Evolutionary conservation across 2,888 invertebrate species (phyloP).

Genomic region (Tipula lateralis): DNA sequence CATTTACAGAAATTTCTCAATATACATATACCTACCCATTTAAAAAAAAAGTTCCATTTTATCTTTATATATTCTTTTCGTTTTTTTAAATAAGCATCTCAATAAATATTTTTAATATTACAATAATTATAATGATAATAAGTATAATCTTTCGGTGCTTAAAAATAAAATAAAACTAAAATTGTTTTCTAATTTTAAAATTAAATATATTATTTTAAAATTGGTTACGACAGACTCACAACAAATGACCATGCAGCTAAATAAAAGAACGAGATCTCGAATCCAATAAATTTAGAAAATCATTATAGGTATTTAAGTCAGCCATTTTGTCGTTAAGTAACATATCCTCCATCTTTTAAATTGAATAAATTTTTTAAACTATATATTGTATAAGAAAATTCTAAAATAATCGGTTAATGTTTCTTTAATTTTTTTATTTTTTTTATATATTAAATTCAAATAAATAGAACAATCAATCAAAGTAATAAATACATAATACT

Average conservation of each 20-base stretch:
- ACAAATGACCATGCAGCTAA: background rate
- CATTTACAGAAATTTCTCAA: background rate
- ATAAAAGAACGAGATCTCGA: background rate
- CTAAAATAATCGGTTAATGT: background rate
- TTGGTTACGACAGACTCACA: background rate
- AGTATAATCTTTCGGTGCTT: conserved; percentile 19
- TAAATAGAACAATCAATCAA: background rate
- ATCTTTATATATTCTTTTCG: background rate
- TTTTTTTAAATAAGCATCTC: background rate
- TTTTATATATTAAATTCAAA: background rate
- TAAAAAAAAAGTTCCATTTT: background rate
- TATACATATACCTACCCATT: background rate
- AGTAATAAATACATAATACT: background rate
- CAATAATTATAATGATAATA: background rate
- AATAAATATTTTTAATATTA: background rate
- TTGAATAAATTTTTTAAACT: background rate
- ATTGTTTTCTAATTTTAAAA: background rate
- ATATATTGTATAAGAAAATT: background rate
- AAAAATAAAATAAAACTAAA: background rate
- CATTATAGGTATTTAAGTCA: background rate
- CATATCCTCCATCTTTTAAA: background rate
- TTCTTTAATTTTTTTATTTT: background rate
- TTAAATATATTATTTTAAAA: background rate
- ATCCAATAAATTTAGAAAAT: background rate
- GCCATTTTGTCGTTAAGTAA: background rate